Percentiles rank a stretch among this genome's conserved stretches.
Conservation (phyloP, 2,797 vertebrate species). For the Percopsis omiscomaycus region DNA sequence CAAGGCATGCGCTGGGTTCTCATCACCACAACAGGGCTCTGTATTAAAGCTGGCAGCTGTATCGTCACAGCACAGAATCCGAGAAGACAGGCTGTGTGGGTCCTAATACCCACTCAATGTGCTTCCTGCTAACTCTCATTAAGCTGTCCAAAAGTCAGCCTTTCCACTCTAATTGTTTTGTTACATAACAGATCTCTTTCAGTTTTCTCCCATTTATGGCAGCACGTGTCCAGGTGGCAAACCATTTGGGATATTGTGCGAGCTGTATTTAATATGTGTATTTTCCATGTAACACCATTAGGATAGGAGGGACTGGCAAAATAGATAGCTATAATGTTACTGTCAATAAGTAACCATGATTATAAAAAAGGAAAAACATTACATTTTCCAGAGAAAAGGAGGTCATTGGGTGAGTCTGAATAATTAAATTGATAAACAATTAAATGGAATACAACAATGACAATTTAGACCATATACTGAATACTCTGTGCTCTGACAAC, state of each 20-base stretch:
- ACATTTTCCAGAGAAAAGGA: too few species aligned
- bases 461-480: too few species aligned
- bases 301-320: too few species aligned
- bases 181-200: conserved; percentile 41
- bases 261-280: too few species aligned
- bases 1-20: conserved; percentile 41
- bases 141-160: conserved; percentile 36
- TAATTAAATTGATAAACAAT: too few species aligned
- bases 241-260: background rate
- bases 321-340: too few species aligned
- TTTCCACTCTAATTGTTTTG: conserved; percentile 43
- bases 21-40: conserved; percentile 32
- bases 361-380: too few species aligned
- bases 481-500: conserved; percentile 25
- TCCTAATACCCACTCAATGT: conserved; percentile 55
- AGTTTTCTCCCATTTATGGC: background rate
- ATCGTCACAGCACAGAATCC: conserved; percentile 55
- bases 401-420: too few species aligned
- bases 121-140: conserved; percentile 44
- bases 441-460: too few species aligned
- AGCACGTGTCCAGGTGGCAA: background rate
- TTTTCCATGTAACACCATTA: too few species aligned
- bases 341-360: too few species aligned
- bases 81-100: conserved; percentile 59
- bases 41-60: conserved; percentile 64